Conservation (phyloP, 2,113 vertebrate species). For the Leptocoma aspasia region DNA sequence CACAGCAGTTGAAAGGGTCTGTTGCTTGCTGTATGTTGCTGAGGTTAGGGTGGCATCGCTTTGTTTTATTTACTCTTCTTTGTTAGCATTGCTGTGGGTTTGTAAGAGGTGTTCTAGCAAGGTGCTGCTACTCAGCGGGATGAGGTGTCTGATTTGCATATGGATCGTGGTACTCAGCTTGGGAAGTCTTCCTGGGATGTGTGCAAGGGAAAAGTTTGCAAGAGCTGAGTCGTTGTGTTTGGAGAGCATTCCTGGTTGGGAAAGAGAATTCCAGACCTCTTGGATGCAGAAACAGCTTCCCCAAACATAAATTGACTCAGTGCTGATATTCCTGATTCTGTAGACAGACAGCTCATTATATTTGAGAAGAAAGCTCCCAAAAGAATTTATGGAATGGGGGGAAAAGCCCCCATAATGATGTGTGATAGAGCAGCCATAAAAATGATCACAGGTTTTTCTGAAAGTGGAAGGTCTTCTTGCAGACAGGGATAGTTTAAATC, state of each 20-base stretch:
- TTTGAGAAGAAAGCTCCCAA: neutral
- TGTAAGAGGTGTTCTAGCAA: neutral
- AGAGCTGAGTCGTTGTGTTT: neutral
- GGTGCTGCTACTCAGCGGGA: neutral
- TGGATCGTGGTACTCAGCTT: neutral
- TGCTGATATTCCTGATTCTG: neutral
- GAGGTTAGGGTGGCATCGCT: neutral
- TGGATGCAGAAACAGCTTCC: neutral
- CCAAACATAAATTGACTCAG: neutral
- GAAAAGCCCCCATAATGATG: neutral
- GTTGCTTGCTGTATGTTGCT: neutral
- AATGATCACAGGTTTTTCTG: neutral
- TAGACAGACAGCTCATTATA: neutral
- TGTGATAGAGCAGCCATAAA: neutral
- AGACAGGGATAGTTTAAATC: neutral
- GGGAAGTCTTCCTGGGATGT: neutral
- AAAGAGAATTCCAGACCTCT: neutral
- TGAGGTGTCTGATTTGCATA: neutral
- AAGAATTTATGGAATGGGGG: neutral
- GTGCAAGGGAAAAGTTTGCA: neutral
- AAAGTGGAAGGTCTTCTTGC: neutral
- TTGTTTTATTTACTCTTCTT: neutral
- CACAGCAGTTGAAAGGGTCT: neutral
- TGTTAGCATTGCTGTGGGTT: neutral
- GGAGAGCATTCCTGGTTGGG: neutral